These are phyloP conservation scores for Cynaeus angustus DNA, from an alignment of 2,888 invertebrate genomes.

Conservation along the genomic window DNA sequence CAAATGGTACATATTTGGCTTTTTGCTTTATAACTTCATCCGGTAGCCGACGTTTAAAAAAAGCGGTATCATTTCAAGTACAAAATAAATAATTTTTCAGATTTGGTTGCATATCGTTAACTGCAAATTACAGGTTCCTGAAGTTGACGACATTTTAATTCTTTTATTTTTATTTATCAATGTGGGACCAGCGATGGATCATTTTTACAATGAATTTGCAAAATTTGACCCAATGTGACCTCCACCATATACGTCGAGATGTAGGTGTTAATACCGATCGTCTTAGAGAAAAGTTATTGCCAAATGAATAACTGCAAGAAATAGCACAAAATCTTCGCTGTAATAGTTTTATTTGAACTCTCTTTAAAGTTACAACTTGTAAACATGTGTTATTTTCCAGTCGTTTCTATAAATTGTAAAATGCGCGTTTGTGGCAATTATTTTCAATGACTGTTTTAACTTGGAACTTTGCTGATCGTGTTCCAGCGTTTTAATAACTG, in stretches of 20 bases:
- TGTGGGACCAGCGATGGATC: neutral
- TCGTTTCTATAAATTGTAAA: too few species aligned
- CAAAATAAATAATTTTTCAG: too few species aligned
- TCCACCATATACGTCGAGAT: constrained; percentile 20
- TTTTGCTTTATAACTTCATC: constrained; percentile 13
- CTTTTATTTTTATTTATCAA: neutral
- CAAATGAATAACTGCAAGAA: neutral
- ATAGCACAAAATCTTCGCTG: too few species aligned
- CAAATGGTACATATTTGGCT: constrained; percentile 26
- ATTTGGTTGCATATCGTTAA: neutral
- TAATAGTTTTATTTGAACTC: too few species aligned
- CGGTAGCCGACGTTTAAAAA: constrained; percentile 6
- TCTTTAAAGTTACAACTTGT: too few species aligned
- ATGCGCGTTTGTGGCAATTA: neutral
- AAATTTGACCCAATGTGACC: constrained; percentile 31
- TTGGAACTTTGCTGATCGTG: neutral
- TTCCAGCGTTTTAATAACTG: neutral
- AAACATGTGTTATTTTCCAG: too few species aligned
- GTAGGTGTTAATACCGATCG: constrained; percentile 25
- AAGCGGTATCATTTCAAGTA: too few species aligned
- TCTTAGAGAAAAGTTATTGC: constrained; percentile 23
- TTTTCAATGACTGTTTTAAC: constrained; percentile 2
- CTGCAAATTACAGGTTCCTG: neutral
- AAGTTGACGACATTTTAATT: constrained; percentile 9
- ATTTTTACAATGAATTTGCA: constrained; percentile 24